phyloP scores from a whole-genome alignment of 2,888 invertebrate species.

The Brenthis ino region DNA sequence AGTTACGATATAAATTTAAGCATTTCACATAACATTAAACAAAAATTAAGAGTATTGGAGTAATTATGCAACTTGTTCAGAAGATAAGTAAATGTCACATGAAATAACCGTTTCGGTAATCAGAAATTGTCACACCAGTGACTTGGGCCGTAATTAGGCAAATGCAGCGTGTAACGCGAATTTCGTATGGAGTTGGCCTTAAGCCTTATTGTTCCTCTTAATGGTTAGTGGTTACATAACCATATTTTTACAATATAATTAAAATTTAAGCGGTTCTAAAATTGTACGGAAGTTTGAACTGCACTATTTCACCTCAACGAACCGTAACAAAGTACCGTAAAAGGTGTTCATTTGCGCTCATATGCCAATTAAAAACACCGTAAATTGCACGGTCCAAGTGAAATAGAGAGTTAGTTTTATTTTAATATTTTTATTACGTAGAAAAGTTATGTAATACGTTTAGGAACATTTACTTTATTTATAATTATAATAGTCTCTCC shows the following conservation, averaged over 20 bases:
- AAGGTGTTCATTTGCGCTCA: slow-evolving; percentile 47
- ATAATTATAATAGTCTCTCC: too few species aligned
- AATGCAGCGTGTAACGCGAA: slow-evolving; percentile 76
- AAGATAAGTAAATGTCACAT: slow-evolving; percentile 51
- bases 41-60: not conserved
- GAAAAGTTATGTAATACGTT: not conserved
- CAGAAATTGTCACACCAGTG: slow-evolving; percentile 73
- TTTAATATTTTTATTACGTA: slow-evolving; percentile 34
- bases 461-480: not conserved
- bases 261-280: slow-evolving; percentile 79
- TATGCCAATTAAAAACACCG: slow-evolving; percentile 21
- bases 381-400: slow-evolving; percentile 39
- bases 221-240: slow-evolving; percentile 80
- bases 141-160: slow-evolving; percentile 75
- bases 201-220: slow-evolving; percentile 71
- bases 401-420: slow-evolving; percentile 38
- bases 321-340: slow-evolving; percentile 59
- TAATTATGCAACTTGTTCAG: slow-evolving; percentile 43
- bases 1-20: too few species aligned
- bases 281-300: slow-evolving; percentile 66
- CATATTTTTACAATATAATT: slow-evolving; percentile 79
- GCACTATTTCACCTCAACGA: slow-evolving; percentile 68
- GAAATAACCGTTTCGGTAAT: slow-evolving; percentile 71
- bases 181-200: slow-evolving; percentile 45
- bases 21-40: not conserved